These are phyloP conservation scores for human DNA, from an alignment of 2,113 vertebrate genomes.

Conservation along the genomic window GRCh38 chrX:137633501-137634000, in stretches of 20 bases:
- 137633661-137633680: background rate
- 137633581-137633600: background rate
- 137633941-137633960: conserved; percentile 20
- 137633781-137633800: background rate
- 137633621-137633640: conserved; percentile 30
- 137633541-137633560: background rate
- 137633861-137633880: background rate
- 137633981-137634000: background rate
- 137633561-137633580: background rate
- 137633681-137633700: background rate
- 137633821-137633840: background rate
- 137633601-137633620: background rate
- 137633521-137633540: background rate
- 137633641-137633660: conserved; percentile 19
- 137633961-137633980: conserved; percentile 13
- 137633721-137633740: background rate
- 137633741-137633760: background rate
- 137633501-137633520: background rate
- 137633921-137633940: background rate
- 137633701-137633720: background rate
- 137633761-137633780: background rate
- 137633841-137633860: background rate
- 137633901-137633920: background rate
- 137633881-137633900: background rate
- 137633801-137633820: background rate